Percentiles rank a stretch among this genome's conserved stretches.
phyloP scores from a whole-genome alignment of 2,797 vertebrate species.

The Sternotherus odoratus region DNA sequence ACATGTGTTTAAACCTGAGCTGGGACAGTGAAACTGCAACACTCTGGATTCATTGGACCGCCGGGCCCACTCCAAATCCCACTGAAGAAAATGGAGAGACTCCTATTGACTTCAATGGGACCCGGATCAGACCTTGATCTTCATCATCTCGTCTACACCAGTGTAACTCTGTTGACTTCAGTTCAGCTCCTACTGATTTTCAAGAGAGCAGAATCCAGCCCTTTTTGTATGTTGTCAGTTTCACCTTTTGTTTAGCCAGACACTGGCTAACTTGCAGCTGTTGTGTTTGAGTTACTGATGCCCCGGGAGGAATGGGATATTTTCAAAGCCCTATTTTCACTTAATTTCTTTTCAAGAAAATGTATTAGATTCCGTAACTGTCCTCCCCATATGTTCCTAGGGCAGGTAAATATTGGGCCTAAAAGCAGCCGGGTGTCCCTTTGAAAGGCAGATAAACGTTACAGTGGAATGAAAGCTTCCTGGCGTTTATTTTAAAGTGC shows the following conservation, averaged over 20 bases:
- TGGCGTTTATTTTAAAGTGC: constrained; percentile 55
- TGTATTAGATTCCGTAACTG: not conserved
- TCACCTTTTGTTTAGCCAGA: not conserved
- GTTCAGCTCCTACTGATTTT: not conserved
- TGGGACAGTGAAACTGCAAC: not conserved
- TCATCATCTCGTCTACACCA: not conserved
- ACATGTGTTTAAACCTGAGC: accelerated
- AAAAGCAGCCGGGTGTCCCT: constrained; percentile 15
- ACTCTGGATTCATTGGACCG: no score
- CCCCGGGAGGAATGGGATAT: not conserved
- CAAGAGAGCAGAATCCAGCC: not conserved
- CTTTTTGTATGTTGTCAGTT: not conserved
- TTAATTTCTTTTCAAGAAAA: constrained; percentile 49
- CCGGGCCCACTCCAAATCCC: not conserved
- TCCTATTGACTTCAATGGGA: not conserved
- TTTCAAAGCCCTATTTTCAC: constrained; percentile 7
- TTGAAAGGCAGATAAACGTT: constrained; percentile 25
- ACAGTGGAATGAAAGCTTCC: constrained; percentile 30
- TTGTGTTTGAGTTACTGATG: not conserved
- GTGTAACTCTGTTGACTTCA: accelerated
- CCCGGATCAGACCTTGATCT: not conserved
- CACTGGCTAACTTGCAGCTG: not conserved
- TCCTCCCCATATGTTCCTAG: constrained; percentile 15
- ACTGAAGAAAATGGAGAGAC: accelerated
- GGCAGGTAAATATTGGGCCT: constrained; percentile 34